These are phyloP conservation scores for Upupa epops DNA, from an alignment of 2,113 vertebrate genomes.

Conservation along the genomic window DNA sequence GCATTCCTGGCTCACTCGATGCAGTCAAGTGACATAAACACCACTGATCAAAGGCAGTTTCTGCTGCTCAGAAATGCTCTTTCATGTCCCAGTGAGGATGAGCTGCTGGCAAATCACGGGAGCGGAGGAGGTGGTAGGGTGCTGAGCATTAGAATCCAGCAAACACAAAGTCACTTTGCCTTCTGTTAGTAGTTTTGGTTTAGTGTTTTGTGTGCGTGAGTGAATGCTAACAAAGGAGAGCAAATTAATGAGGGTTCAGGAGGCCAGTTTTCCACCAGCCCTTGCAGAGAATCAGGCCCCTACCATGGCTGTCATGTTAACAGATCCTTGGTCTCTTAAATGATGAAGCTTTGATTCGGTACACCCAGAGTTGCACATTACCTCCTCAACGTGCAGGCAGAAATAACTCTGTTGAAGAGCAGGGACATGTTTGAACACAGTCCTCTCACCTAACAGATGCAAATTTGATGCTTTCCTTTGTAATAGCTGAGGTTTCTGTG, in stretches of 20 bases:
- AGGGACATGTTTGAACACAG: not conserved
- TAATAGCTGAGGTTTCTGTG: not conserved
- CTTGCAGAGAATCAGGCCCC: not conserved
- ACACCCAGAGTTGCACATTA: not conserved
- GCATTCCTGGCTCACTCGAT: not conserved
- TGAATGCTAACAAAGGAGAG: not conserved
- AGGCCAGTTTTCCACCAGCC: not conserved
- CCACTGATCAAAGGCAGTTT: not conserved
- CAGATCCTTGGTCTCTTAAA: not conserved
- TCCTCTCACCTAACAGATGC: not conserved
- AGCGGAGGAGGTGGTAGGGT: not conserved
- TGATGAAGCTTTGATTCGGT: not conserved
- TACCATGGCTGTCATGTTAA: not conserved
- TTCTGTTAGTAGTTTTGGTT: not conserved
- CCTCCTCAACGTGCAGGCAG: not conserved
- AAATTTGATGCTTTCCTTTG: not conserved
- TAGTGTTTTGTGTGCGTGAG: not conserved
- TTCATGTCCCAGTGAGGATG: not conserved
- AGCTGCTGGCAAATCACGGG: not conserved
- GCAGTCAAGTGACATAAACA: not conserved
- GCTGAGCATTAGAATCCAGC: not conserved
- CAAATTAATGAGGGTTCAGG: not conserved
- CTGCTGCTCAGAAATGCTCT: not conserved
- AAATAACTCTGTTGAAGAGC: not conserved
- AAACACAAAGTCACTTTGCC: not conserved